Evolutionary conservation across 2,797 vertebrate species (phyloP).

Genomic region (Melanitta fusca): DNA sequence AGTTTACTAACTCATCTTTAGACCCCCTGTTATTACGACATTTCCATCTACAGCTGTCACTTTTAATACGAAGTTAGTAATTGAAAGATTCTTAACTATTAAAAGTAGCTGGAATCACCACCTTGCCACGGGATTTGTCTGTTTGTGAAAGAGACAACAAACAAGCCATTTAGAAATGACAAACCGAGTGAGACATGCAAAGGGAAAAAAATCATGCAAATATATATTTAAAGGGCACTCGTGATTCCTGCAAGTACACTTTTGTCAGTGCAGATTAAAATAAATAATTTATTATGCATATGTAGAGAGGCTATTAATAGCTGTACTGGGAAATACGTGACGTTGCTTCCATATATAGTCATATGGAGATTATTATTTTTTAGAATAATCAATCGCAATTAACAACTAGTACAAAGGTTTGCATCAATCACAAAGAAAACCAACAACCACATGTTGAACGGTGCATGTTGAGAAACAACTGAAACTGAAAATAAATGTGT

Average conservation of each 20-base stretch:
- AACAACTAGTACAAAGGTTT: background rate
- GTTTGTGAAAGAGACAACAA: background rate
- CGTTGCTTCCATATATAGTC: slow-evolving; percentile 12
- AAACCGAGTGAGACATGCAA: background rate
- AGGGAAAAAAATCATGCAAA: background rate
- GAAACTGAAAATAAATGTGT: background rate
- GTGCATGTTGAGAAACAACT: background rate
- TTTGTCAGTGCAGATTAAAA: slow-evolving; percentile 16
- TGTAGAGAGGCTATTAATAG: slow-evolving; percentile 27
- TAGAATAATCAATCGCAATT: background rate
- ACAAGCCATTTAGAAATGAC: background rate
- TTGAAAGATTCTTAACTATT: background rate
- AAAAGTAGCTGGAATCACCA: accelerated
- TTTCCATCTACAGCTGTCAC: background rate
- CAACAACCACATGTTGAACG: accelerated
- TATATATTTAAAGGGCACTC: background rate
- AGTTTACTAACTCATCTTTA: background rate
- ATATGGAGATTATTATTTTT: background rate
- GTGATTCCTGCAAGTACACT: background rate
- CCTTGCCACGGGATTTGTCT: background rate
- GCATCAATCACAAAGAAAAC: background rate
- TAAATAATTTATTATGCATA: slow-evolving; percentile 20
- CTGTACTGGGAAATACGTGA: slow-evolving; percentile 6
- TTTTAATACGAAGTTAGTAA: background rate
- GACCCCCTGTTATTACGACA: background rate